Base-by-base conservation (phyloP, 2,888 invertebrate species). In the Cryptocephalus moraei region DNA sequence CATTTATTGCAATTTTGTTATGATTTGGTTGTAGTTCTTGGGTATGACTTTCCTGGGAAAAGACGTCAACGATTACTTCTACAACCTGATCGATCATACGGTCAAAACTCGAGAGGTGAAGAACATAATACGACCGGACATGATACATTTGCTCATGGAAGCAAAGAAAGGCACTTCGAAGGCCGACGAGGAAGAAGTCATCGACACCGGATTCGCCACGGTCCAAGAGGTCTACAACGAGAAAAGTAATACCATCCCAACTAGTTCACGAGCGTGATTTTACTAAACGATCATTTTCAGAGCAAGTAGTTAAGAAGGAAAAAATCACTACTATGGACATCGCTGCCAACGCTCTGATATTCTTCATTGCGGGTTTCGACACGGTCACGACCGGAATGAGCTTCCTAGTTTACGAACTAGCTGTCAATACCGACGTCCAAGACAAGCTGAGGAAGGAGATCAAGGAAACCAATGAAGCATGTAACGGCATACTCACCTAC, bases 141-240 rank as follows among this genome's bases (percentile, higher is more conserved):
- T 79, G 76, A 73, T 79, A 9, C 75, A 79, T 47, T 56, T 79
- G 3, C 53, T 80, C n/a, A 70, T 79, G 70, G 74, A 78, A 48
- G 68, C 63, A 1, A 52, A 57, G 45, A 63, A 62, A 51, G 61
- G 61, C 14, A 44, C 53, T 4, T 10, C 45, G 6, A 49, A 52
- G 14, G 44, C 53, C 1, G 56, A 56, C 39, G 55, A 55, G 45
- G 45, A 49, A 13, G 45, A 41, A 9, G 47, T 45, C 39, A 46
- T 44, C 10, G 60, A 58, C 13, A 56, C 53, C 31, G 59, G 63
- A 41, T 62, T 60, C 47, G 58, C 61, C 8, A 53, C 55, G 10
- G 58, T 57, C 3, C 49, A 60, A 43, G 62, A 63, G 51, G 40
- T 33, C 45, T 59, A 62, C 36, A 39, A 44, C 6, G 53, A 50